Base-by-base conservation (phyloP, 2,888 invertebrate species). In the Cryptophagus acutangulus region DNA sequence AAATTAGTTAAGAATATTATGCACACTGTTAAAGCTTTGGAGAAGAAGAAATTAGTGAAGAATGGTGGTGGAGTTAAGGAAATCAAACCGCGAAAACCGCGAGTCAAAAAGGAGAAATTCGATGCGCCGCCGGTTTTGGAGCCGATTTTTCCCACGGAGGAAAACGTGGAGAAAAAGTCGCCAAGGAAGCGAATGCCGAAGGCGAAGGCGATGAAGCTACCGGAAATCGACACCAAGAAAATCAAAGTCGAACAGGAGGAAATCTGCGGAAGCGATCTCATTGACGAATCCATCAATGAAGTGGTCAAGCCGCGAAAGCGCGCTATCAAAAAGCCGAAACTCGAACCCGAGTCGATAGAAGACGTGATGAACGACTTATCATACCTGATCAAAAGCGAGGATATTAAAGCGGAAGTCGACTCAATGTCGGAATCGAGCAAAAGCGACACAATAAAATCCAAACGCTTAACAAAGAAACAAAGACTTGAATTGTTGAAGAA, bases 361-460 rank as follows among this genome's bases (percentile, higher is more conserved):
- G 68, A 67, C 40, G 66, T 67, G 2, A 63, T 69, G 54, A 64
- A 62, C 31, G 67, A 67, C 43, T 50, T 67, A 9, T 48, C 58
- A 1, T 55, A 45, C 37, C 49, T 63, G 10, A 58, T 65, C 10
- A 62, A 63, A 48, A 41, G 39, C 3, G 59, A 57, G 1, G 62
- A 62, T 15, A 52, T 60, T n/a, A 62, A 60, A 49, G 51, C 54
- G 36, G 56, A 61, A 40, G 38, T 26, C 3, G 62, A 59, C 36
- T 41, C 49, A 2, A 40, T 52, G 25, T 55, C 58, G 1, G 63
- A 62, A 43, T 49, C 56, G 8, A 46, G 52, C 31, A 61, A 58
- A 53, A 56, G 47, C 30, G 59, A 61, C 13, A 39, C 51, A 2
- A 40, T 46, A 14, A 54, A 50, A 44, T 58, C 59, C 47, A 65